Conservation (phyloP, 2,113 vertebrate genomes). For the Isichthys henryi region DNA sequence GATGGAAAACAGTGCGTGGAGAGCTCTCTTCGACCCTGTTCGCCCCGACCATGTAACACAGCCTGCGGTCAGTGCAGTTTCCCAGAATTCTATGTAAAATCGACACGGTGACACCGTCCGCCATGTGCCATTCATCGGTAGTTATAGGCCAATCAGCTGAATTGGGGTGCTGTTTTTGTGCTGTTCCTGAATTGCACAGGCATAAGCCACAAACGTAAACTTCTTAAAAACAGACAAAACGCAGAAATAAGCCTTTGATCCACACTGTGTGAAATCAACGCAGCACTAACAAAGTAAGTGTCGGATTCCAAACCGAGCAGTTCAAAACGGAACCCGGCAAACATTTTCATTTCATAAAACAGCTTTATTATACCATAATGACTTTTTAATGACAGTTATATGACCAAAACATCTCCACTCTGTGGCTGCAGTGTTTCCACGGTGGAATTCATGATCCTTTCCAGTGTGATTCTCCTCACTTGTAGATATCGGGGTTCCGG, state of each 20-base stretch:
- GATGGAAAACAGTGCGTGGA: neutral
- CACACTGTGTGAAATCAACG: neutral
- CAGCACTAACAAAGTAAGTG: neutral
- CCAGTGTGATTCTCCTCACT: neutral
- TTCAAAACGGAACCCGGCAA: neutral
- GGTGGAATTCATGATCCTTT: neutral
- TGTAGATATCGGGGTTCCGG: neutral
- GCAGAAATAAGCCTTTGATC: neutral
- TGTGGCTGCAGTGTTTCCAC: neutral
- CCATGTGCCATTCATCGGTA: fast-evolving
- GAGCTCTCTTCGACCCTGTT: neutral
- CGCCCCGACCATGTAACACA: neutral
- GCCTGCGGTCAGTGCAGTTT: neutral
- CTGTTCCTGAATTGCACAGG: neutral
- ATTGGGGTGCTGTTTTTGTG: neutral
- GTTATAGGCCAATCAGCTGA: neutral
- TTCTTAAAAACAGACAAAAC: neutral
- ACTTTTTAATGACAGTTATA: neutral
- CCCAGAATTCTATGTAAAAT: neutral
- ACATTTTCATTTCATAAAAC: neutral
- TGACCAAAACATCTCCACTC: neutral
- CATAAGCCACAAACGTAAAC: neutral
- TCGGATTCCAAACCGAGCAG: neutral
- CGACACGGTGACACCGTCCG: neutral
- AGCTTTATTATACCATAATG: neutral